Conservation (phyloP, 35 echinoderm and acorn worm genomes). For the Lytechinus variegatus region DNA sequence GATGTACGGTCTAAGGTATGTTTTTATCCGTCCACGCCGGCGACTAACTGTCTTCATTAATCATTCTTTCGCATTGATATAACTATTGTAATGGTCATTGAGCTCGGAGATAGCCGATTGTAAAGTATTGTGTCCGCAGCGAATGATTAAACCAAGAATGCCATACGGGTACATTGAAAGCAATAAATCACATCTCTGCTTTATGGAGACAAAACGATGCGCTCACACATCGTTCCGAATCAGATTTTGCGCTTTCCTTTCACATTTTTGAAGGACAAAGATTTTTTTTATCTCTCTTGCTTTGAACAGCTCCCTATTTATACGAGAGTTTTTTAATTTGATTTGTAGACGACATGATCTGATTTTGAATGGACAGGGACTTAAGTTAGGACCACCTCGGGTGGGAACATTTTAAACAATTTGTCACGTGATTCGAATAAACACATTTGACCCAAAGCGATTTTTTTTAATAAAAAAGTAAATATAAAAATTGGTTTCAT, state of each 20-base stretch:
- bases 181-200: background rate
- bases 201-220: background rate
- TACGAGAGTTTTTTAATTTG: background rate
- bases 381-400: background rate
- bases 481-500: too few relatives aligned
- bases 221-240: background rate
- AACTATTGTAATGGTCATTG: background rate
- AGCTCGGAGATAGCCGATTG: background rate
- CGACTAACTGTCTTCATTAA: slow-evolving; percentile 12
- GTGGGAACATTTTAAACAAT: too few relatives aligned
- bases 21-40: background rate
- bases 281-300: background rate
- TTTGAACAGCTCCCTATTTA: slow-evolving; percentile 1
- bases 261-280: background rate
- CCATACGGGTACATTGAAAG: background rate
- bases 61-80: background rate
- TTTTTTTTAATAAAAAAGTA: too few relatives aligned
- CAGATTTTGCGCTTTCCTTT: background rate
- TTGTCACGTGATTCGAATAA: too few relatives aligned
- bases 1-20: background rate
- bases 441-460: too few relatives aligned
- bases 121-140: background rate
- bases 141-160: background rate
- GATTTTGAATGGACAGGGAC: background rate
- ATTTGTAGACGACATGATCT: slow-evolving; percentile 11